Percentiles rank a stretch among this genome's conserved stretches.
Evolutionary conservation across 2,113 vertebrate species (phyloP).

Genomic region (Brachyistius frenatus): DNA sequence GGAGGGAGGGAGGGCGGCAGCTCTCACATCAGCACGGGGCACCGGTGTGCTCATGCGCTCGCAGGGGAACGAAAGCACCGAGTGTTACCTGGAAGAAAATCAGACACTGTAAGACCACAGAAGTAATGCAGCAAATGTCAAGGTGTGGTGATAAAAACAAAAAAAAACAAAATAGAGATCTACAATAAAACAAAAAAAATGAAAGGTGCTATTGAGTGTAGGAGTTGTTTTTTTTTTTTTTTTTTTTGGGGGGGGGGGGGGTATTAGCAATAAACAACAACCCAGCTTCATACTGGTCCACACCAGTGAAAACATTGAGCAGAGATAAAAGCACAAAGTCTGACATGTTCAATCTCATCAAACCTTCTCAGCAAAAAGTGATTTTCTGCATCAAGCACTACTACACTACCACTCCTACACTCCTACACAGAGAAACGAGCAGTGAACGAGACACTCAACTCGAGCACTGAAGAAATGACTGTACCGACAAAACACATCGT

Average conservation of each 20-base stretch:
- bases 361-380: background rate
- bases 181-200: background rate
- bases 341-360: background rate
- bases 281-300: background rate
- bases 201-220: background rate
- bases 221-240: too few relatives aligned
- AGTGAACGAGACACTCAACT: background rate
- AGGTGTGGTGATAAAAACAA: background rate
- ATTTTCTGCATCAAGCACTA: too few relatives aligned
- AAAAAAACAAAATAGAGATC: background rate
- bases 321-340: background rate
- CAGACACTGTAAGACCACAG: background rate
- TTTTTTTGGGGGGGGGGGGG: too few relatives aligned
- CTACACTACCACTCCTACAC: too few relatives aligned
- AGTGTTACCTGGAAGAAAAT: slow-evolving; percentile 32
- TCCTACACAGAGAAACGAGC: background rate
- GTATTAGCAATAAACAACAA: background rate
- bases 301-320: background rate
- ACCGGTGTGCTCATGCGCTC: slow-evolving; percentile 53
- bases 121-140: background rate
- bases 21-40: slow-evolving; percentile 65
- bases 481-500: background rate
- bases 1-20: slow-evolving; percentile 42
- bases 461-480: background rate
- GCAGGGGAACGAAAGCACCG: slow-evolving; percentile 17